Conservation (phyloP, 2,888 invertebrate genomes). For the Calameuta filiformis region DNA sequence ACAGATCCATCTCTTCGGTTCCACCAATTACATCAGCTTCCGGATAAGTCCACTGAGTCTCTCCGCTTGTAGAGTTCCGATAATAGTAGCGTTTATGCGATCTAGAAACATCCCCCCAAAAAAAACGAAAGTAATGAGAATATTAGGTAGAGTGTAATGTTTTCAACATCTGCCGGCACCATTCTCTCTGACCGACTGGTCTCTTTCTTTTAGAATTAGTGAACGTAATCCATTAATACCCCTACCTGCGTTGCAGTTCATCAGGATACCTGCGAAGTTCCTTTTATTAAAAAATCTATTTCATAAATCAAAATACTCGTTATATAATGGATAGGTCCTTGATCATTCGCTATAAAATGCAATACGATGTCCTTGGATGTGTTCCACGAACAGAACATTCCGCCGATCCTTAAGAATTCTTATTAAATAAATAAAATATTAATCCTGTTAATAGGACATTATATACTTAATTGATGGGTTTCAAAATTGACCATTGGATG, state of each 20-base stretch:
- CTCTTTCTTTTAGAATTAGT: constrained; percentile 33
- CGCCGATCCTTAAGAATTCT: background rate
- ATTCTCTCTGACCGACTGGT: constrained; percentile 16
- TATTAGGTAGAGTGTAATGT: constrained; percentile 23
- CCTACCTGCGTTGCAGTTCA: constrained; percentile 50
- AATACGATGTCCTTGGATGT: background rate
- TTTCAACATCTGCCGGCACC: constrained; percentile 8
- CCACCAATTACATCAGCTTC: constrained; percentile 66
- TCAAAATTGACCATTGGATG: background rate
- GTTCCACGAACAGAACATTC: background rate
- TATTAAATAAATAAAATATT: background rate
- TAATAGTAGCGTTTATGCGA: constrained; percentile 77
- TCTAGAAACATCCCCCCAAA: constrained; percentile 67
- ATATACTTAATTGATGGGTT: background rate
- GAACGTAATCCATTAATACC: constrained; percentile 41
- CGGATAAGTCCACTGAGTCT: constrained; percentile 76
- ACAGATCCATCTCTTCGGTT: constrained; percentile 73
- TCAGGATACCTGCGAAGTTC: constrained; percentile 27
- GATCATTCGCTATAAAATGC: background rate
- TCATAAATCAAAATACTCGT: constrained; percentile 14
- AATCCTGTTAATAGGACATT: background rate
- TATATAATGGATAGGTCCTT: constrained; percentile 11
- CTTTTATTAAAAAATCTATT: constrained; percentile 16
- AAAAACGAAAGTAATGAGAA: constrained; percentile 22
- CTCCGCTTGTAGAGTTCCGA: constrained; percentile 71